These are phyloP conservation scores for Spondyliosoma cantharus DNA, from an alignment of 2,797 vertebrate genomes.

Conservation along the genomic window DNA sequence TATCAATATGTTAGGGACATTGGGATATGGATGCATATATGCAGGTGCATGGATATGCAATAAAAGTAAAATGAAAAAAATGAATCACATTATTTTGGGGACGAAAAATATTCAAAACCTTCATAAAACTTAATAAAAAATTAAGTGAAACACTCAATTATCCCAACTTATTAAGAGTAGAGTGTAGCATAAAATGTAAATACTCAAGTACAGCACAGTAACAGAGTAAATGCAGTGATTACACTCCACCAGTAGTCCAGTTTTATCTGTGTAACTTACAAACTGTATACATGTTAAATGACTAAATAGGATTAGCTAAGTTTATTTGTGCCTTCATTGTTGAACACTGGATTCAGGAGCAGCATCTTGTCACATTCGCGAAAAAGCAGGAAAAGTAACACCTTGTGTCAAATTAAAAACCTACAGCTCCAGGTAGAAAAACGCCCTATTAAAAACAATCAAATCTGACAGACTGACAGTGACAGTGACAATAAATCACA, in stretches of 20 bases:
- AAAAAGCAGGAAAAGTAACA: background rate
- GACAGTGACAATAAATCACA: background rate
- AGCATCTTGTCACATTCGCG: background rate
- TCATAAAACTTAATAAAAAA: too few relatives aligned
- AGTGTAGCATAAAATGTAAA: background rate
- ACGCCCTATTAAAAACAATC: background rate
- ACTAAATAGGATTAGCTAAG: too few relatives aligned
- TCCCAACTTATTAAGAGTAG: too few relatives aligned
- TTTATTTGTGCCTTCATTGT: background rate
- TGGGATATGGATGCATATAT: too few relatives aligned
- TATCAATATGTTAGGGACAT: too few relatives aligned
- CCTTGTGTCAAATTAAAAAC: background rate
- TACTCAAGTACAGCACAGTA: background rate
- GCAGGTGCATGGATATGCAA: too few relatives aligned
- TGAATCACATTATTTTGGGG: too few relatives aligned
- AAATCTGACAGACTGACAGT: background rate
- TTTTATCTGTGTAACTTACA: background rate
- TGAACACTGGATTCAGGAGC: background rate
- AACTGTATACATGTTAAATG: background rate
- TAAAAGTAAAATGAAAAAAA: too few relatives aligned
- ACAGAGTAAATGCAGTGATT: background rate
- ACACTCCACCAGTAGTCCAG: background rate
- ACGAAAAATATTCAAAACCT: too few relatives aligned
- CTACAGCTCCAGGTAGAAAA: background rate
- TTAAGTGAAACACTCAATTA: too few relatives aligned